phyloP scores from a whole-genome alignment of 2,797 vertebrate species.

The Podarcis lilfordi region DNA sequence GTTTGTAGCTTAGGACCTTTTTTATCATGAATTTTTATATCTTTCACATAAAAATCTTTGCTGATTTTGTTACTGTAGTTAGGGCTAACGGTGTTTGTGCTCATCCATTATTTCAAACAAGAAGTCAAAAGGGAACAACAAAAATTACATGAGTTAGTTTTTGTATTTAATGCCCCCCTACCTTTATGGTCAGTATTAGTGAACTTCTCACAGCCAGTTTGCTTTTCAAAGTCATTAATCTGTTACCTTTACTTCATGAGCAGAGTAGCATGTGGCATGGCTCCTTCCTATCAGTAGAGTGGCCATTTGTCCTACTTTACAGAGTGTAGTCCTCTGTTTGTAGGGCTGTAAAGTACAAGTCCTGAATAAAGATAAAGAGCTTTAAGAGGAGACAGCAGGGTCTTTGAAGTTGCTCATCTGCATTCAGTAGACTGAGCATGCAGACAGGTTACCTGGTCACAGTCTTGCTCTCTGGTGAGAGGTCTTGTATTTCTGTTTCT shows the following conservation, averaged over 20 bases:
- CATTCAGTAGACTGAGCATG: too few relatives aligned
- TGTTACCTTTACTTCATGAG: not conserved
- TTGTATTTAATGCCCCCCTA: not conserved
- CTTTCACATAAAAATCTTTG: not conserved
- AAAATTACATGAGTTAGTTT: not conserved
- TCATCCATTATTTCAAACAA: not conserved
- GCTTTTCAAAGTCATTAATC: not conserved
- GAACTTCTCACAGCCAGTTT: not conserved
- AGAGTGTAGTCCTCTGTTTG: too few relatives aligned
- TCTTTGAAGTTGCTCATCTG: too few relatives aligned
- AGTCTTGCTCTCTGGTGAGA: too few relatives aligned
- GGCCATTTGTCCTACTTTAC: too few relatives aligned
- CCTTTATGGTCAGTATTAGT: not conserved
- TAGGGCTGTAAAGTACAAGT: too few relatives aligned
- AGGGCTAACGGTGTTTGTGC: slow-evolving; percentile 17
- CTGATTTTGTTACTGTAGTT: slow-evolving; percentile 5
- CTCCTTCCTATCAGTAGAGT: not conserved
- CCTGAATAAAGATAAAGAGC: too few relatives aligned
- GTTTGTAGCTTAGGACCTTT: not conserved
- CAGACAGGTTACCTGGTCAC: too few relatives aligned
- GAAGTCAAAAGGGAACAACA: not conserved
- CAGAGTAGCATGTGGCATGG: not conserved
- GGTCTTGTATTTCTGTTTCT: too few relatives aligned
- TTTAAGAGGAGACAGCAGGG: too few relatives aligned
- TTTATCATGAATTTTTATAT: slow-evolving; percentile 7